A percentile compares a stretch with the other conserved stretches of the same genome.
Evolutionary conservation across 2,113 vertebrate species (phyloP).

Genomic region (Blennius ocellaris): DNA sequence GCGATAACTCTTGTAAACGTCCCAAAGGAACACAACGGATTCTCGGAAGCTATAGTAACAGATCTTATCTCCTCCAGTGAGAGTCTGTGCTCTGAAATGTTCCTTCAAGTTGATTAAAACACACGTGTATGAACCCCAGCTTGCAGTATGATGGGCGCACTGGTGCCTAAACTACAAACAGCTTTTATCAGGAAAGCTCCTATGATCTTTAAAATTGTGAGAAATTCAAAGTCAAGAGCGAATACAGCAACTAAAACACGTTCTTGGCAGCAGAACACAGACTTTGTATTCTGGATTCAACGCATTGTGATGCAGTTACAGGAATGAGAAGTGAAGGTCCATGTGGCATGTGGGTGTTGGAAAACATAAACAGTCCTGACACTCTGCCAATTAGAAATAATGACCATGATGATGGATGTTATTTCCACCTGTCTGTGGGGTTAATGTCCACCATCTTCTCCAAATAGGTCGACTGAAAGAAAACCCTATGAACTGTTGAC

Average conservation of each 20-base stretch:
- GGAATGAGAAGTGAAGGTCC: background rate
- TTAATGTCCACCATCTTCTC: background rate
- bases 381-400: background rate
- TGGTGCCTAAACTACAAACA: constrained; percentile 11
- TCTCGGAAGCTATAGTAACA: background rate
- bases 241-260: background rate
- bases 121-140: background rate
- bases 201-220: background rate
- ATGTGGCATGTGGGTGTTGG: background rate
- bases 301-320: constrained; percentile 12
- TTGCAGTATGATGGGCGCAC: background rate
- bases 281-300: constrained; percentile 27
- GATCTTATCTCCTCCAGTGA: constrained; percentile 20
- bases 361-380: background rate
- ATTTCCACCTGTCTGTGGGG: background rate
- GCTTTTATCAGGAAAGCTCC: background rate
- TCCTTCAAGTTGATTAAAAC: constrained; percentile 26
- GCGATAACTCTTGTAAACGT: constrained; percentile 43
- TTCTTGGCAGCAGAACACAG: constrained; percentile 11
- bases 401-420: background rate
- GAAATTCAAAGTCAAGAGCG: background rate
- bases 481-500: background rate
- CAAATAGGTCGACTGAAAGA: constrained; percentile 9
- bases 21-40: constrained; percentile 14
- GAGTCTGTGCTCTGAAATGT: background rate